Percentiles rank a stretch among this genome's conserved stretches.
phyloP scores from a whole-genome alignment of 2,797 vertebrate species.

The Apogon hyalosoma region DNA sequence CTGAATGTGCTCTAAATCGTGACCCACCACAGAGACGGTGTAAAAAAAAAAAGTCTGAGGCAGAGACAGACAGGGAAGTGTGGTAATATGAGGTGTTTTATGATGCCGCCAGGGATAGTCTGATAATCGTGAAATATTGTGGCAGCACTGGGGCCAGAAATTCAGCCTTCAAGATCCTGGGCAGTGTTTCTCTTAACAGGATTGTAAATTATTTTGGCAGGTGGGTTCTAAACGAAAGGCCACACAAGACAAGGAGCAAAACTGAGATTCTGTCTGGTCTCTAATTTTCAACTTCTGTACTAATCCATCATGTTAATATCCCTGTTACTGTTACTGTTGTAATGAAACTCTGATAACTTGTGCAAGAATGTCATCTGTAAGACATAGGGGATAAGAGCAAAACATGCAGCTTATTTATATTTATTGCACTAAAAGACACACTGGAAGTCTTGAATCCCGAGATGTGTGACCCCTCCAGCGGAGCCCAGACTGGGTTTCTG shows the following conservation, averaged over 20 bases:
- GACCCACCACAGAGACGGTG: conserved; percentile 73
- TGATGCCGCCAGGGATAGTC: conserved; percentile 76
- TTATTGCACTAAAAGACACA: conserved; percentile 13
- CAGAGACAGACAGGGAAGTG: conserved; percentile 68
- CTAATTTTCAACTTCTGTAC: conserved; percentile 37
- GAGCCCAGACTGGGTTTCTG: conserved; percentile 16
- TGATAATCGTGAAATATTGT: conserved; percentile 85
- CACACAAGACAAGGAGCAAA: conserved; percentile 66
- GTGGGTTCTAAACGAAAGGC: conserved; percentile 69
- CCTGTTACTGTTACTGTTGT: too few relatives aligned
- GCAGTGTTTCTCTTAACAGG: conserved; percentile 76
- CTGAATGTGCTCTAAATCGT: conserved; percentile 59
- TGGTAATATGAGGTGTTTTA: conserved; percentile 85
- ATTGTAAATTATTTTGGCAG: conserved; percentile 82
- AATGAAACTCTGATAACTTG: conserved; percentile 10
- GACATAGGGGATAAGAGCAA: not conserved
- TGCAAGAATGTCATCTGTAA: not conserved
- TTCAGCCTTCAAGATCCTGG: conserved; percentile 73
- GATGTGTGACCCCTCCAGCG: conserved; percentile 40
- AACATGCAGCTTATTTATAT: not conserved
- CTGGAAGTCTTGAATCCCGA: conserved; percentile 13
- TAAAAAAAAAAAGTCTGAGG: conserved; percentile 48
- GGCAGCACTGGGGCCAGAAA: conserved; percentile 75
- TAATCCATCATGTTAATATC: conserved; percentile 44
- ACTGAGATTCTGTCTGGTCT: conserved; percentile 45